Conservation (phyloP, 2,888 invertebrate genomes). For the Elegia similella region DNA sequence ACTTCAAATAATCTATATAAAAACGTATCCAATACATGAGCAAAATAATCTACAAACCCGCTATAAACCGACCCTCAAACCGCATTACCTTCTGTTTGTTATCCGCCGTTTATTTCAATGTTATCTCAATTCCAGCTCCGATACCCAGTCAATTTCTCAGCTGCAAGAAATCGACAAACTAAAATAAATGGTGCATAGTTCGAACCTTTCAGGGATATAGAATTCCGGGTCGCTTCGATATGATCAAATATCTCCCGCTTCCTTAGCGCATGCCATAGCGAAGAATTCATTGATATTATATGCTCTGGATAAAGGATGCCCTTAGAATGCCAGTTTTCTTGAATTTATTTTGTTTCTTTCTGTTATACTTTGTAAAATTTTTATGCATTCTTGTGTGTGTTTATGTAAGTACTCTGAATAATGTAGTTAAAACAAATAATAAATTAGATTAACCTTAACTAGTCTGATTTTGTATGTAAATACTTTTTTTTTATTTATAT, state of each 20-base stretch:
- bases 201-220: conserved; percentile 66
- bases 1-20: not conserved
- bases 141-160: conserved; percentile 54
- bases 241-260: conserved; percentile 56
- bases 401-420: too few species aligned
- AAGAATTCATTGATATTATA: conserved; percentile 14
- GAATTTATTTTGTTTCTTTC: too few species aligned
- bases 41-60: not conserved
- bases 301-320: not conserved
- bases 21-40: not conserved
- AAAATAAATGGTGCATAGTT: conserved; percentile 71
- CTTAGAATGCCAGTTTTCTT: not conserved
- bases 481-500: too few species aligned
- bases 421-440: too few species aligned
- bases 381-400: too few species aligned
- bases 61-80: conserved; percentile 4
- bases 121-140: conserved; percentile 35
- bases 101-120: conserved; percentile 25
- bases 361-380: too few species aligned
- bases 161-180: conserved; percentile 64
- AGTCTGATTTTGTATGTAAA: too few species aligned
- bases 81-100: conserved; percentile 11
- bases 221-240: conserved; percentile 63
- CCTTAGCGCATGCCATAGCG: conserved; percentile 33
- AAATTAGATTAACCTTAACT: too few species aligned